phyloP scores from a whole-genome alignment of 2,888 invertebrate genomes.

The Drosophila vallismaia region DNA sequence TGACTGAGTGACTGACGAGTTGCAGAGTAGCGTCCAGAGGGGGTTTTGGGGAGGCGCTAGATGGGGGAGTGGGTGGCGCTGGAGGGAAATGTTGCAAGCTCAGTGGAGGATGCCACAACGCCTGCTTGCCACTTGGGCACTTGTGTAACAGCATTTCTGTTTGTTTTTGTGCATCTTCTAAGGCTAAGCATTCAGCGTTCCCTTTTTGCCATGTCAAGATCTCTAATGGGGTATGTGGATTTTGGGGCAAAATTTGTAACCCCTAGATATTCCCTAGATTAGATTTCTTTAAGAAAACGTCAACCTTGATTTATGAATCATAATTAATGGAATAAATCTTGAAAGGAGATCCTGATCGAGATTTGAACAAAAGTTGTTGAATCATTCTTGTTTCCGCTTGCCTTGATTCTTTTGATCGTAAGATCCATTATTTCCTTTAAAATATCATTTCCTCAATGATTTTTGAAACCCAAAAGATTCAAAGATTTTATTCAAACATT shows the following conservation, averaged over 20 bases:
- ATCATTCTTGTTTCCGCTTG: background rate
- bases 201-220: conserved; percentile 18
- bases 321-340: background rate
- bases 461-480: background rate
- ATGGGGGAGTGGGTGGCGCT: conserved; percentile 17
- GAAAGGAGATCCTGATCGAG: background rate
- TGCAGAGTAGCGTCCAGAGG: background rate
- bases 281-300: background rate
- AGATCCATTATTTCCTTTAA: background rate
- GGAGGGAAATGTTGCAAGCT: conserved; percentile 31
- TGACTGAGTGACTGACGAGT: conserved; percentile 37
- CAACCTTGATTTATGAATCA: too few species aligned
- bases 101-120: conserved; percentile 34
- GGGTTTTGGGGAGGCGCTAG: background rate
- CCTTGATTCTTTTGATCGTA: background rate
- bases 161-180: conserved; percentile 58
- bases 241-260: background rate
- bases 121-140: conserved; percentile 44
- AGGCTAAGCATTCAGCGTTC: conserved; percentile 19
- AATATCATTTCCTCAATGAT: background rate
- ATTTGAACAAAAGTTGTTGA: background rate
- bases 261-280: too few species aligned
- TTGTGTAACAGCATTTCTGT: conserved; percentile 52
- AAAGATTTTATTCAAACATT: background rate
- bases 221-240: conserved; percentile 16